These are phyloP conservation scores for Xenopus tropicalis DNA, from an alignment of 2,113 vertebrate species.

Conservation along the genomic window DNA sequence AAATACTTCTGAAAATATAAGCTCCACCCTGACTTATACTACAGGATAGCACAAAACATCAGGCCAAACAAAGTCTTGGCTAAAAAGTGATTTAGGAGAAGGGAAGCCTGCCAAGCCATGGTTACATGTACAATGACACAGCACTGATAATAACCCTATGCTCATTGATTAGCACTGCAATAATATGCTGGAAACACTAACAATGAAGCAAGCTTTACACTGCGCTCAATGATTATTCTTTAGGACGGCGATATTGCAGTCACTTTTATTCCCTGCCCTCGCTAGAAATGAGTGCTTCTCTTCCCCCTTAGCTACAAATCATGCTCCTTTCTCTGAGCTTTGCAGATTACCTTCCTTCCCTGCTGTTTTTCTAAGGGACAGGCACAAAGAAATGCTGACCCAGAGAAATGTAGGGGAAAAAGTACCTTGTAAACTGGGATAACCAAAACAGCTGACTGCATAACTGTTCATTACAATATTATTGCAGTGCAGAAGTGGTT, in stretches of 20 bases:
- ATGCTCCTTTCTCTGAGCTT: slow-evolving; percentile 5
- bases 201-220: too few species aligned
- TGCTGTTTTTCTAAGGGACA: slow-evolving; percentile 38
- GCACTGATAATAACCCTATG: too few species aligned
- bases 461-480: slow-evolving; percentile 20
- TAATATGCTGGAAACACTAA: too few species aligned
- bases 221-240: neutral
- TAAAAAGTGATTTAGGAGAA: too few species aligned
- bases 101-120: too few species aligned
- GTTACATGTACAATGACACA: too few species aligned
- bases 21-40: too few species aligned
- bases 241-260: slow-evolving; percentile 15
- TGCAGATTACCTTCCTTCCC: slow-evolving; percentile 31
- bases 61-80: too few species aligned
- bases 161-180: too few species aligned
- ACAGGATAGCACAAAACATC: too few species aligned
- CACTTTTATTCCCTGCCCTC: neutral
- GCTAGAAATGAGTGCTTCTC: neutral
- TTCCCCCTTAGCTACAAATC: slow-evolving; percentile 7
- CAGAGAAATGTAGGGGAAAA: slow-evolving; percentile 2
- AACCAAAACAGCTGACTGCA: slow-evolving; percentile 24
- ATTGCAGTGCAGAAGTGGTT: slow-evolving; percentile 7
- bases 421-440: slow-evolving; percentile 20
- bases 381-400: slow-evolving; percentile 17
- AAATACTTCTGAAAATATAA: too few species aligned